Evolutionary conservation across 2,113 vertebrate species (phyloP).

Genomic region (Lagopus muta): DNA sequence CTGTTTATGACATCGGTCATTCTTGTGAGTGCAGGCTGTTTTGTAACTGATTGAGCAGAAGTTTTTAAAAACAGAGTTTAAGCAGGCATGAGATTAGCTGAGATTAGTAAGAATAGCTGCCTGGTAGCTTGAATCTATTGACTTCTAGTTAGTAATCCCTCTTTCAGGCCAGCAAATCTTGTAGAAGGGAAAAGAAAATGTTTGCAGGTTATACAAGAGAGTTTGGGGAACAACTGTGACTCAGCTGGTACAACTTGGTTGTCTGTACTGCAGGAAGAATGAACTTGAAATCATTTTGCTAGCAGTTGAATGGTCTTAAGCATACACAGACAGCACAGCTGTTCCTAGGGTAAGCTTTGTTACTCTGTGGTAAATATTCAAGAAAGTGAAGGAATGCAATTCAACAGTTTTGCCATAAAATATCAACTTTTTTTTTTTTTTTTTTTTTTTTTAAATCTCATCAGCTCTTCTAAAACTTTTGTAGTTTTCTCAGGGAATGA

Average conservation of each 20-base stretch:
- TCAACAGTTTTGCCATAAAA: not conserved
- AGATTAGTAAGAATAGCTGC: conserved; percentile 42
- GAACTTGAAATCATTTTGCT: not conserved
- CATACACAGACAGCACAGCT: not conserved
- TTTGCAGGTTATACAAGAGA: not conserved
- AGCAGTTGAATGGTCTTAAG: not conserved
- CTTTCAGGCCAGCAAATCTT: conserved; percentile 23
- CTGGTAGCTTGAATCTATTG: not conserved
- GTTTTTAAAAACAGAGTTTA: conserved; percentile 30
- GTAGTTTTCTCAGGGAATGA: not conserved
- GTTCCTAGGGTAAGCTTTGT: conserved; percentile 7
- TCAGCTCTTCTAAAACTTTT: not conserved
- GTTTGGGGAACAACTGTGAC: not conserved
- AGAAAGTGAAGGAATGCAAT: not conserved
- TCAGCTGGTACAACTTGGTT: not conserved
- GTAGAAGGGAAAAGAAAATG: not conserved
- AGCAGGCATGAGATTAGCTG: not conserved
- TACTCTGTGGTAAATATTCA: conserved; percentile 27
- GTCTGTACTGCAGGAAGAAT: not conserved
- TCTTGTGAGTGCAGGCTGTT: not conserved
- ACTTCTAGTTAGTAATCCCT: conserved; percentile 29
- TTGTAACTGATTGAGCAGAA: not conserved
- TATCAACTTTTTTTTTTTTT: not conserved
- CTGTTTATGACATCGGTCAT: not conserved
- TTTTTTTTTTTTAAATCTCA: not conserved